Base-by-base conservation (phyloP, 2,113 vertebrate genomes). In the Camelus dromedarius region DNA sequence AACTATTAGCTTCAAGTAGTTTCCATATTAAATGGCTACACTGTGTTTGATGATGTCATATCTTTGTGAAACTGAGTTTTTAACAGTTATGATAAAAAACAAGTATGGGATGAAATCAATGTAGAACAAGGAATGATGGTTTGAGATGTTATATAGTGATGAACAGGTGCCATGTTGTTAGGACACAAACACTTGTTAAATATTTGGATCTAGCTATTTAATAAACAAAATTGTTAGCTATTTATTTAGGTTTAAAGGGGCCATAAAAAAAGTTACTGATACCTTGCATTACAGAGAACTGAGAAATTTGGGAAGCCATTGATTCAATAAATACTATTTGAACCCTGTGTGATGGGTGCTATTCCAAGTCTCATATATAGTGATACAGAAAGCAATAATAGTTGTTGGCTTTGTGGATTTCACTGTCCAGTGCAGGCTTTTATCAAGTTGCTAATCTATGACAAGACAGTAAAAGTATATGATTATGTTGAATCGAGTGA, bases 321-420 rank as follows among this genome's bases (percentile, higher is more conserved):
- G 81, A 77, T 62, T 73, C 35, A 19, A 26, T 58, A 18, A 3
- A 66, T 46, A 70, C 38, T 13, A 11, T 35, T 16, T 48, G 69
- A 85, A 60, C 62, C 48, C 80, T 86, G 1, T 4, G 13, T 77
- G 84, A 58, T n/a, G 87, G 42, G 32, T 93, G 48, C 69, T 38
- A 54, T 80, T 67, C 26, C n/a, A 62, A 86, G 30, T 81, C 35
- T 56, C 38, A 30, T 62, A 32, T 11, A 30, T 0, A 22, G 80
- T 38, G 38, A 92, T 90, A 69, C 81, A 90, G 83, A 62, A 96
- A 79, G 76, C 32, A 94, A 73, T 89, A 30, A 7, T 5, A 24
- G 12, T n/a, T 90, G 54, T 62, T 90, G 75, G 62, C 48, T 96
- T 11, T 73, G 6, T 69, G 90, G 52, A n/a, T 73, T 96, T 94